A percentile compares a stretch with the other conserved stretches of the same genome.
These are phyloP conservation scores for Sinhomidia bicolor DNA, from an alignment of 2,888 invertebrate species.

Conservation along the genomic window DNA sequence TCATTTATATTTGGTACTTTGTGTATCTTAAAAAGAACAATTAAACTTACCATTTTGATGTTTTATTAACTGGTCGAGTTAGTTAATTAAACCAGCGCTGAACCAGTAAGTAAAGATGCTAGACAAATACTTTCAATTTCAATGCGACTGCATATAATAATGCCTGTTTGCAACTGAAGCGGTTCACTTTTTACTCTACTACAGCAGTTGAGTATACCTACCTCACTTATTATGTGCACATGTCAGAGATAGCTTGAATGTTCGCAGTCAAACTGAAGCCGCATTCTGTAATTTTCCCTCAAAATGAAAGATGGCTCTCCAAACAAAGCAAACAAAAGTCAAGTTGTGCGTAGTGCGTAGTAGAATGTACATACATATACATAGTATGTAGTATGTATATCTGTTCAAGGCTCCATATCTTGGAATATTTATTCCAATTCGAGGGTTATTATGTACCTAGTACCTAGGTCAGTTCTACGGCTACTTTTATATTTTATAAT, in stretches of 20 bases:
- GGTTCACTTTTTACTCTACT: neutral
- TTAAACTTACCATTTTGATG: conserved; percentile 64
- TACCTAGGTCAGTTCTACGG: no score
- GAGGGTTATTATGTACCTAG: no score
- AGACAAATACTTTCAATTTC: neutral
- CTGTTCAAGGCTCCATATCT: no score
- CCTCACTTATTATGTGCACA: neutral
- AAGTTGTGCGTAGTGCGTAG: no score
- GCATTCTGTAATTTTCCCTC: neutral
- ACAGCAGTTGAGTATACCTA: neutral
- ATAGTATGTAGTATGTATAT: no score
- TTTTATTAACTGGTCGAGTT: conserved; percentile 59
- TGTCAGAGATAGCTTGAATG: neutral
- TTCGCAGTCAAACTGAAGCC: neutral
- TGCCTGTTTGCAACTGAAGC: neutral
- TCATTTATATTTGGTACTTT: no score
- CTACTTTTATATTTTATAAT: no score
- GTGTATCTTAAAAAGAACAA: no score
- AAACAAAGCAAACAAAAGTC: no score
- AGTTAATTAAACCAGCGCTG: conserved; percentile 60
- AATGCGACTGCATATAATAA: no score
- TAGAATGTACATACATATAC: no score
- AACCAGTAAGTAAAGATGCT: conserved; percentile 50
- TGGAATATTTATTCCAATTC: no score
- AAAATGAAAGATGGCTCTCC: neutral